Evolutionary conservation across 2,888 invertebrate genomes (phyloP).

Genomic region (Dynastes maya): DNA sequence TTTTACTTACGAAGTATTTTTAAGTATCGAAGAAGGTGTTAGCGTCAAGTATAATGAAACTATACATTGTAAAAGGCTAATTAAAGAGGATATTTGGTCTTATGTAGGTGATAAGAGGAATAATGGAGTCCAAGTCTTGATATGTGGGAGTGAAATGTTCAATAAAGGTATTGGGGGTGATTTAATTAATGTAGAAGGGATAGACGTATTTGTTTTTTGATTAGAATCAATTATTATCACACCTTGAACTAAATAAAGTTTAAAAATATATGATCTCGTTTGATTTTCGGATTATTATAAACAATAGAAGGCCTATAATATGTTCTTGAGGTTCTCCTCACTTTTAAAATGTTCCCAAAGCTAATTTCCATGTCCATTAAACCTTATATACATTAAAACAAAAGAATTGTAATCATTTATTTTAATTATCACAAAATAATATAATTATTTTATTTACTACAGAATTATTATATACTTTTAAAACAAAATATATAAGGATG

Average conservation of each 20-base stretch:
- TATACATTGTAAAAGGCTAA: constrained; percentile 68
- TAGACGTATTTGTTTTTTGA: constrained; percentile 51
- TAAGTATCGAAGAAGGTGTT: constrained; percentile 64
- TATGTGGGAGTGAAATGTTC: constrained; percentile 78
- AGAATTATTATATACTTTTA: constrained; percentile 34
- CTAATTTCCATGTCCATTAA: too few species aligned
- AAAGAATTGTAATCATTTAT: background rate
- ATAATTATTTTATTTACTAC: background rate
- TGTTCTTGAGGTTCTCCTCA: too few species aligned
- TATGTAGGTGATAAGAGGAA: constrained; percentile 65
- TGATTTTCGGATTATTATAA: too few species aligned
- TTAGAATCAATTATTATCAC: background rate
- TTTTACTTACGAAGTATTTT: constrained; percentile 78
- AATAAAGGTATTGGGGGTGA: constrained; percentile 70
- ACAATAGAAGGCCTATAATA: too few species aligned
- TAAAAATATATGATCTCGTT: too few species aligned
- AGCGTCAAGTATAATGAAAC: constrained; percentile 73
- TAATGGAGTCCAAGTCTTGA: constrained; percentile 70
- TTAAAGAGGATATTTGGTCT: constrained; percentile 64
- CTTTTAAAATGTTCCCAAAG: too few species aligned
- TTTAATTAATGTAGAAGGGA: constrained; percentile 58
- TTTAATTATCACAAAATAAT: background rate
- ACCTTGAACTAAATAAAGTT: too few species aligned
- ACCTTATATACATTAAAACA: too few species aligned
- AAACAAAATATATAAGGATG: constrained; percentile 39